Conservation (phyloP, 2,888 invertebrate genomes). For the Zeuzera pyrina region DNA sequence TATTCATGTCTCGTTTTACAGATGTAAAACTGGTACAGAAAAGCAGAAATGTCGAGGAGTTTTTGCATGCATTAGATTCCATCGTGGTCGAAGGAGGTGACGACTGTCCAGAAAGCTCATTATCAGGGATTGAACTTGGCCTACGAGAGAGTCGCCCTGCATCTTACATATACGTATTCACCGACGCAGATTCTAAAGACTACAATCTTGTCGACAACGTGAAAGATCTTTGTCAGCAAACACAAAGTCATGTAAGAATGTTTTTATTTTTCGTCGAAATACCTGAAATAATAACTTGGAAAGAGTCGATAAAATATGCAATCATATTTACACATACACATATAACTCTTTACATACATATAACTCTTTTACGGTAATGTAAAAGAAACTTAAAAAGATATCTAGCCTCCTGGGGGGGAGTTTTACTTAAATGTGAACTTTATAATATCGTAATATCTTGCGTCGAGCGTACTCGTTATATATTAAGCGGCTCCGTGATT, state of each 20-base stretch:
- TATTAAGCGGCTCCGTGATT: too few species aligned
- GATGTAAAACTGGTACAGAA: not conserved
- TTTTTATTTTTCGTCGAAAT: too few species aligned
- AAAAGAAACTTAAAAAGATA: too few species aligned
- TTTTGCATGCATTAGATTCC: conserved; percentile 1
- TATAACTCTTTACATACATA: too few species aligned
- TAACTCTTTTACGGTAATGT: too few species aligned
- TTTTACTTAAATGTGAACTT: too few species aligned
- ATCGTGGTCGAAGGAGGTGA: conserved; percentile 6
- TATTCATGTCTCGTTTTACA: not conserved
- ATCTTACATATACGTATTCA: conserved; percentile 28
- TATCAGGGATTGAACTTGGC: conserved; percentile 21
- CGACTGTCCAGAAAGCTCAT: conserved; percentile 22
- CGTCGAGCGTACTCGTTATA: too few species aligned
- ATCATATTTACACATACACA: too few species aligned
- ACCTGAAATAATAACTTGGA: too few species aligned
- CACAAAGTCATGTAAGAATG: not conserved
- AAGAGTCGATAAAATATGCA: too few species aligned
- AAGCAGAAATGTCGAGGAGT: conserved; percentile 2
- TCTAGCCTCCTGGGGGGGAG: too few species aligned
- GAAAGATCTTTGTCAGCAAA: conserved; percentile 3
- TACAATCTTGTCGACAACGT: conserved; percentile 9
- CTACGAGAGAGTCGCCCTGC: conserved; percentile 19
- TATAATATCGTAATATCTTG: too few species aligned
- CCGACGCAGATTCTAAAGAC: conserved; percentile 29